phyloP scores from a whole-genome alignment of 2,113 vertebrate species.

The Tauraco erythrolophus region DNA sequence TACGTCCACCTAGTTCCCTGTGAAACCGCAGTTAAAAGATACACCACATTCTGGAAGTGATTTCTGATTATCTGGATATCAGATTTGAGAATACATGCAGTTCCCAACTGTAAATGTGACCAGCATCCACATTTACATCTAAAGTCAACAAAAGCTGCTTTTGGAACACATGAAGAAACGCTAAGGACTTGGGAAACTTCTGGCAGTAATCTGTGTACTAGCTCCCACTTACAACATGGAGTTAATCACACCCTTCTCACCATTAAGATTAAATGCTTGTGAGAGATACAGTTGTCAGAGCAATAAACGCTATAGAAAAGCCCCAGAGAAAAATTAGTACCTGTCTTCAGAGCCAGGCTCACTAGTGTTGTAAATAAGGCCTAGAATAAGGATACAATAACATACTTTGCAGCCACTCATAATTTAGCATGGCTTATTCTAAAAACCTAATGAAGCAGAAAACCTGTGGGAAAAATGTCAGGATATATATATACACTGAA shows the following conservation, averaged over 20 bases:
- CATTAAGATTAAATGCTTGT: neutral
- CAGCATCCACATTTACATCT: neutral
- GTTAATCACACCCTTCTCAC: neutral
- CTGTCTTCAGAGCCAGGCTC: neutral
- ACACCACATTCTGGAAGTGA: neutral
- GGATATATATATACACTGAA: neutral
- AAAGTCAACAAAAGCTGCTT: neutral
- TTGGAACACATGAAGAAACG: neutral
- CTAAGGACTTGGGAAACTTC: neutral
- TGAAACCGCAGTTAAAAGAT: neutral
- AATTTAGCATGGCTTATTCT: conserved; percentile 2
- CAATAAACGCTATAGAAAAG: neutral
- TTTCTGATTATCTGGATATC: neutral
- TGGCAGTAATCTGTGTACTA: neutral
- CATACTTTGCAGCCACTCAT: neutral
- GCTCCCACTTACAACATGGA: neutral
- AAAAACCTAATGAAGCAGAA: neutral
- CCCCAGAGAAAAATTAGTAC: neutral
- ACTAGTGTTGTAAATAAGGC: neutral
- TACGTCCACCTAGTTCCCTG: rapidly evolving
- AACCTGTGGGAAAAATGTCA: conserved; percentile 1
- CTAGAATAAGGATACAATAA: neutral
- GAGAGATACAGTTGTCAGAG: neutral
- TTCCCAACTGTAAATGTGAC: neutral
- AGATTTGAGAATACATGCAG: neutral